Base-by-base conservation (phyloP, 2,113 vertebrate species). In the Mixornis gularis region DNA sequence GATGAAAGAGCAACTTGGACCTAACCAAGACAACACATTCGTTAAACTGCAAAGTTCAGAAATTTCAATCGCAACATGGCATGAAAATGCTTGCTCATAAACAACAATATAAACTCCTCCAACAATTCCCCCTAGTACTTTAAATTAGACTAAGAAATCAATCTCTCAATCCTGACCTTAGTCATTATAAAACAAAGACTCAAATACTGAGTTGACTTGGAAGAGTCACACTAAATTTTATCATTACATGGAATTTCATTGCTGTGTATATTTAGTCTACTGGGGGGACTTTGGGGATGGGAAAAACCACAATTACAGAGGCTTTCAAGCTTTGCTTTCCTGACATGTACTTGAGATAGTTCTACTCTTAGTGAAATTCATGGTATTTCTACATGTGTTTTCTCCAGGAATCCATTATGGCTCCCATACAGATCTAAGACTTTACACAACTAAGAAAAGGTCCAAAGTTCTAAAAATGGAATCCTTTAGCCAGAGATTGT, bases 1-100 rank as follows among this genome's bases (percentile, higher is more conserved):
- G 82, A 95, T 34, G 95, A 83, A 91, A 94, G 66, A 48, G 94
- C 92, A 89, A 80, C 87, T 64, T 90, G 97, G 81, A 97, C 94
- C 98, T 98, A 95, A 71, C 55, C 49, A 96, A 93, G 94, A 93
- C 58, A 89, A 94, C 38, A 52, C 22, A 92, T 55, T 59, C 63
- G 56, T 92, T 94, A 87, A 72, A 85, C 25, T 40, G 46, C n/a
- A n/a, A 89, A 79, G 59, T 62, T 92, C n/a, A 82, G 43, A 84
- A 62, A 89, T 58, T 73, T 90, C 83, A 76, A 12, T 13, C 64
- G 56, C 69, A 93, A 81, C 36, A 70, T 13, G 12, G 32, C 38
- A 82, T 22, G 21, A 90, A 90, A 90, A 87, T 6, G 17, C 43
- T 73, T 73, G 26, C 38, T 87, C 2, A 11, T 56, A 82, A 89